These are phyloP conservation scores for Rousettus leschenaultii DNA, from an alignment of 2,113 vertebrate species.

Conservation along the genomic window DNA sequence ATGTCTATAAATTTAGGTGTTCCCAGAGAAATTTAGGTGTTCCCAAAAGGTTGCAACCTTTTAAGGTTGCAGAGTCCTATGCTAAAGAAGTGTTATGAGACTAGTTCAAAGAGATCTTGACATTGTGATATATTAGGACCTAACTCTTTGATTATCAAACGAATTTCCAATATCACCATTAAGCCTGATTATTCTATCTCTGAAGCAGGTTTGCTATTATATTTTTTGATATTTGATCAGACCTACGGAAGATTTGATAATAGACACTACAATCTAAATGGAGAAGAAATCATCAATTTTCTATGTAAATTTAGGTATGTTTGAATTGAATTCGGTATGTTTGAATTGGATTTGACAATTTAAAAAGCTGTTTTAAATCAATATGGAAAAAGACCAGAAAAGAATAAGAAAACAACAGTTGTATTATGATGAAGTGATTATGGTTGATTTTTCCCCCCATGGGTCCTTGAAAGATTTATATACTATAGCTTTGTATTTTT, in stretches of 20 bases:
- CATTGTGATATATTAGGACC: background rate
- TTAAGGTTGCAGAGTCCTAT: background rate
- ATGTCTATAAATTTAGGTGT: background rate
- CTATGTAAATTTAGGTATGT: background rate
- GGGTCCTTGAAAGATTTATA: background rate
- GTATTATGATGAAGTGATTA: background rate
- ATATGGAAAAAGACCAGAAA: background rate
- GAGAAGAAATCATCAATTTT: background rate
- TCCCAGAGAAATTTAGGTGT: background rate
- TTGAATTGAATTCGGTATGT: background rate
- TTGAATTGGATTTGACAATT: background rate
- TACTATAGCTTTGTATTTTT: background rate
- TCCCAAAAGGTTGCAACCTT: background rate
- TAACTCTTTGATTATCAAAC: conserved; percentile 18
- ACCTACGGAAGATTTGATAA: background rate
- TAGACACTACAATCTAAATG: background rate
- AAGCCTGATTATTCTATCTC: background rate
- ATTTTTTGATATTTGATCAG: background rate
- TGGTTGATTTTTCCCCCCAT: background rate
- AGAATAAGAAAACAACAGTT: background rate
- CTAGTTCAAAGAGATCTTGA: background rate
- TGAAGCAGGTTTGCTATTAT: background rate
- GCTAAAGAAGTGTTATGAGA: background rate
- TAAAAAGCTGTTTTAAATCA: conserved; percentile 9
- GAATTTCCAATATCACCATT: background rate